Base-by-base conservation (phyloP, 2,113 vertebrate species). In the Corythornis cristatus region DNA sequence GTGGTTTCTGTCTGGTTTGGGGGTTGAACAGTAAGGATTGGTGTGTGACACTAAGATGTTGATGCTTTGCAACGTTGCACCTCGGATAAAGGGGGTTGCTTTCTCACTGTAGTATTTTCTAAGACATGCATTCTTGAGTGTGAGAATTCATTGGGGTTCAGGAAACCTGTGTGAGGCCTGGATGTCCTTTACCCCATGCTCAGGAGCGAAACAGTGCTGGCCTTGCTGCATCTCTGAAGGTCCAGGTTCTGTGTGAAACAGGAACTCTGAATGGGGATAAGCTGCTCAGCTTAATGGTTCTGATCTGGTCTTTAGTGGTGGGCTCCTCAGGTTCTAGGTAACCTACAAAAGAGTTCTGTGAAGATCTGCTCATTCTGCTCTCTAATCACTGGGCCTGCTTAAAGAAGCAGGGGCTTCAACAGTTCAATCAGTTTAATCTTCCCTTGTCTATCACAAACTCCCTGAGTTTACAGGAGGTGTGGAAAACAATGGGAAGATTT, bases 321-420 rank as follows among this genome's bases (percentile, higher is more conserved):
- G n/a, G 35, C 8, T 61, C 31, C 57, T 83, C 6, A 1, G n/a
- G 33, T 33, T 67, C 4, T 3, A 42, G 37, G 53, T 18, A 28
- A 50, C 17, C 43, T n/a, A 3, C 20, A 15, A 1, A 50, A 29
- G 6, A 37, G 46, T 25, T 57, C 61, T 0, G 0, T 20, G 65
- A 29, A 15, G 26, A 8, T 21, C 4, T 0, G 7, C 62, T 58
- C 2, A 50, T 83, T 66, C 4, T 0, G 22, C 17, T 31, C 25
- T 15, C 4, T 21, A 29, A 19, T 33, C 29, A 21, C 37, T 23
- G 43, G 53, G 11, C 20, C 26, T 17, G 29, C 20, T 64, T 46
- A 6, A 51, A 54, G 40, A 15, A 67, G 53, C 66, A 61, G 46
- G 50, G 64, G 19, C 33, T 54, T 12, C 11, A 77, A 50, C 0